Percentiles rank a stretch among this genome's conserved stretches.
Evolutionary conservation across 2,797 vertebrate species (phyloP).

Genomic region (Botia almorhae): DNA sequence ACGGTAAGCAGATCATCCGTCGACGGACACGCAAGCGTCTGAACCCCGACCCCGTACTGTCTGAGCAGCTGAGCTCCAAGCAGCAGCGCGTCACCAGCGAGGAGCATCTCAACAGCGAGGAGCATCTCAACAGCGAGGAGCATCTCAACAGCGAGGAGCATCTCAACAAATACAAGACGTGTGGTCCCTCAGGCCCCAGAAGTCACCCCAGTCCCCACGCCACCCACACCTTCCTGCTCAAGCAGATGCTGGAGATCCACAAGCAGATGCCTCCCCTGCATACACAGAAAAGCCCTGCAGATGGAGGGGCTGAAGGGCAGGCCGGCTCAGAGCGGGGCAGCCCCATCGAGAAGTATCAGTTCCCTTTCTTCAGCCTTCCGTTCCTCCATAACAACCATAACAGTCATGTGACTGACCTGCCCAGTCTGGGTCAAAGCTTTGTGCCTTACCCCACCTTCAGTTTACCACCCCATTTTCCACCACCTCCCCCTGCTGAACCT

Average conservation of each 20-base stretch:
- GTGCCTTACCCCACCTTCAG: conserved; percentile 98
- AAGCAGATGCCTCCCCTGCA: conserved; percentile 98
- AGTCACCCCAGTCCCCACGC: conserved; percentile 84
- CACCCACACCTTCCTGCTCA: conserved; percentile 88
- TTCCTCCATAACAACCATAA: conserved; percentile 91
- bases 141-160: no score
- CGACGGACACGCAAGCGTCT: conserved; percentile 96
- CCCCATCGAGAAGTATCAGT: conserved; percentile 98
- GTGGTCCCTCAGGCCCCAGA: conserved; percentile 85
- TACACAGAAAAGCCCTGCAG: conserved; percentile 90
- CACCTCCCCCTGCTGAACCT: conserved; percentile 77
- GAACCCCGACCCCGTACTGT: conserved; percentile 91
- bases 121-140: conserved; percentile 71
- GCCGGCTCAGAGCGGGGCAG: conserved; percentile 95
- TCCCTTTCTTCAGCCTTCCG: conserved; percentile 93
- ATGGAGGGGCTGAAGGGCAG: conserved; percentile 89
- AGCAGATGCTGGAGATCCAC: conserved; percentile 97
- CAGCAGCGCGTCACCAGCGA: conserved; percentile 90
- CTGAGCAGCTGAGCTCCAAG: conserved; percentile 89
- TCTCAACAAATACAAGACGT: conserved; percentile 87
- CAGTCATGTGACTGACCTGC: conserved; percentile 86
- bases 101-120: conserved; percentile 89
- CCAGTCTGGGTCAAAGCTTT: conserved; percentile 98
- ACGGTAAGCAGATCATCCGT: conserved; percentile 98
- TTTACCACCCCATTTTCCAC: conserved; percentile 89